These are phyloP conservation scores for Taenioides sp. DNA, from an alignment of 2,797 vertebrate genomes.

Conservation along the genomic window DNA sequence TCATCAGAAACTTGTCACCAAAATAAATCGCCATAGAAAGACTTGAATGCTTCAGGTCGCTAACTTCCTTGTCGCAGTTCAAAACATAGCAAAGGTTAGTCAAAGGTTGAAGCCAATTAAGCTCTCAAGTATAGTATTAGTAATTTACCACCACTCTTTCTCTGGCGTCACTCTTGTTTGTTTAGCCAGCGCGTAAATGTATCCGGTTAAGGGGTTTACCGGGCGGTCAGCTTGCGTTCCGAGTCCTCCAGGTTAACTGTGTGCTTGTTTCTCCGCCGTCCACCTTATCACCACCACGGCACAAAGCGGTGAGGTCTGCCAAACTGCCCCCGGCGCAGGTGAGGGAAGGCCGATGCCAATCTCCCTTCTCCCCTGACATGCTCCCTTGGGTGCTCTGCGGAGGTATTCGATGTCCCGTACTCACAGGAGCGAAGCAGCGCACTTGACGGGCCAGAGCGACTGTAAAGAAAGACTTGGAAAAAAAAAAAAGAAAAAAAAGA, in stretches of 20 bases:
- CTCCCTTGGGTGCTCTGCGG: slow-evolving; percentile 61
- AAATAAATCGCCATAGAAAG: no score
- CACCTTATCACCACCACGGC: slow-evolving; percentile 49
- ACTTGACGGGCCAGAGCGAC: slow-evolving; percentile 25
- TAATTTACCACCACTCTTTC: background rate
- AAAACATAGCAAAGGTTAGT: background rate
- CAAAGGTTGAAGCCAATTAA: slow-evolving; percentile 1
- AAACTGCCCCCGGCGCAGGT: slow-evolving; percentile 55
- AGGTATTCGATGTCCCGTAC: slow-evolving; percentile 76
- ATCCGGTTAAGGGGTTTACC: slow-evolving; percentile 30
- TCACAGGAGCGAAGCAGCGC: slow-evolving; percentile 71
- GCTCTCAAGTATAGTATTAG: background rate
- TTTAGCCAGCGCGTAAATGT: slow-evolving; percentile 46
- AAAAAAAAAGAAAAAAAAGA: background rate
- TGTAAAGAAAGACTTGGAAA: background rate
- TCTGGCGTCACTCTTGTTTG: slow-evolving; percentile 15
- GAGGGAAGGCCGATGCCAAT: slow-evolving; percentile 66
- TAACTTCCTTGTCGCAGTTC: background rate
- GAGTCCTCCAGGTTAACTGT: slow-evolving; percentile 35
- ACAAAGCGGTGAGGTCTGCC: slow-evolving; percentile 59
- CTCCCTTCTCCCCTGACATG: slow-evolving; percentile 71
- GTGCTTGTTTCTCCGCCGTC: slow-evolving; percentile 23
- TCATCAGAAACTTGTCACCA: no score
- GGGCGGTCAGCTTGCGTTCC: slow-evolving; percentile 25
- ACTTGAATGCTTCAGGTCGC: background rate